phyloP scores from a whole-genome alignment of 2,888 invertebrate species.

The Caenorhabditis sp. region DNA sequence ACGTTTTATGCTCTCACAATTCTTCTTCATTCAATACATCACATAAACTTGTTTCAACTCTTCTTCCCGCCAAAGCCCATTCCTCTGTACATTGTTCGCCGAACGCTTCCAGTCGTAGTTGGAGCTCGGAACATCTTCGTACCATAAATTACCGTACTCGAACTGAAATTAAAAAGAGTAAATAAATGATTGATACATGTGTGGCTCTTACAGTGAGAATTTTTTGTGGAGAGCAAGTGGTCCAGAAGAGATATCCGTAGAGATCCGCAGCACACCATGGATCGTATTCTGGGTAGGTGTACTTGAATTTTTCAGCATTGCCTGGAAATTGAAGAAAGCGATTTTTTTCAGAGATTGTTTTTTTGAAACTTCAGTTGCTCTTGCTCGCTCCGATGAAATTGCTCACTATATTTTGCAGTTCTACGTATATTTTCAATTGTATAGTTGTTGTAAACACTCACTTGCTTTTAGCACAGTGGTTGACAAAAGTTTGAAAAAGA shows the following conservation, averaged over 20 bases:
- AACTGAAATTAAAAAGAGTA: conserved; percentile 26
- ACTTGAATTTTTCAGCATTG: conserved; percentile 59
- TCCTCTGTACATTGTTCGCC: conserved; percentile 41
- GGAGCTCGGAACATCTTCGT: conserved; percentile 26
- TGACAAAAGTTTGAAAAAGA: too few species aligned
- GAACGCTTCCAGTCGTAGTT: conserved; percentile 34
- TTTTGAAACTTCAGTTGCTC: too few species aligned
- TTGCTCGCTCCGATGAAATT: too few species aligned
- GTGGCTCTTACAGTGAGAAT: conserved; percentile 37
- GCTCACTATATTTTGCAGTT: too few species aligned
- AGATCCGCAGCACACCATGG: conserved; percentile 68
- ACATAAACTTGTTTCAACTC: conserved; percentile 49
- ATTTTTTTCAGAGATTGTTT: too few species aligned
- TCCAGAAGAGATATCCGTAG: conserved; percentile 65
- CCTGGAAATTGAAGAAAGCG: conserved; percentile 12
- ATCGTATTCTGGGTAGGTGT: conserved; percentile 63
- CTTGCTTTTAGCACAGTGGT: too few species aligned
- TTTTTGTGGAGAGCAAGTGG: conserved; percentile 63
- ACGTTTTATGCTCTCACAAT: conserved; percentile 46
- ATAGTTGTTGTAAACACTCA: too few species aligned
- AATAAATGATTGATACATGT: neutral
- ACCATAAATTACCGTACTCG: conserved; percentile 49
- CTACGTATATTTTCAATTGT: too few species aligned
- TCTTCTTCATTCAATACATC: conserved; percentile 19
- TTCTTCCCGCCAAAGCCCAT: conserved; percentile 38